Conservation (phyloP, 2,888 invertebrate genomes). For the Chloroclystis v-ata region DNA sequence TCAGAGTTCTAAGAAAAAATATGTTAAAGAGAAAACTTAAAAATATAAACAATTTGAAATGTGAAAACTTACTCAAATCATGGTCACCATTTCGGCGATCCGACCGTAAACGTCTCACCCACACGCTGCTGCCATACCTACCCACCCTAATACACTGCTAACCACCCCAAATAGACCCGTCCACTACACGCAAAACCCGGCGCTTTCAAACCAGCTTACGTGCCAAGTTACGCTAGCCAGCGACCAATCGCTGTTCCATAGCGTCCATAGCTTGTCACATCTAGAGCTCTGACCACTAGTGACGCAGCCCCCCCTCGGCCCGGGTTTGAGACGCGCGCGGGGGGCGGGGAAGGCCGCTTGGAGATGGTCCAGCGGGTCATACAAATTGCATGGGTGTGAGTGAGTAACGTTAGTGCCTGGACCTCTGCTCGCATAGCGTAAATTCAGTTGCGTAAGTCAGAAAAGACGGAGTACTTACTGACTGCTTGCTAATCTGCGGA, state of each 20-base stretch:
- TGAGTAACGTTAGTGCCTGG: slow-evolving; percentile 70
- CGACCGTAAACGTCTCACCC: slow-evolving; percentile 78
- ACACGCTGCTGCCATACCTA: slow-evolving; percentile 70
- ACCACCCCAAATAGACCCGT: slow-evolving; percentile 40
- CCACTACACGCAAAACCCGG: slow-evolving; percentile 27
- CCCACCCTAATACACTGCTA: slow-evolving; percentile 58
- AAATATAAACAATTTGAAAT: slow-evolving; percentile 16
- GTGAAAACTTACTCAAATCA: slow-evolving; percentile 10
- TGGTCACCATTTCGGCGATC: slow-evolving; percentile 68
- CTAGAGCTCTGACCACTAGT: slow-evolving; percentile 67
- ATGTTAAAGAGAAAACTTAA: too few relatives aligned
- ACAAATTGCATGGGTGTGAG: slow-evolving; percentile 73
- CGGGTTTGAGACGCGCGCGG: slow-evolving; percentile 38
- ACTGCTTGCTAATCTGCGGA: slow-evolving; percentile 10
- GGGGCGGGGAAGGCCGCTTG: slow-evolving; percentile 42
- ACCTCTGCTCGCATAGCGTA: slow-evolving; percentile 73
- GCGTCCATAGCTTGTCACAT: slow-evolving; percentile 64
- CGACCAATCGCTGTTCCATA: slow-evolving; percentile 66
- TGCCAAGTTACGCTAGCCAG: slow-evolving; percentile 44
- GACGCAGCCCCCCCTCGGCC: slow-evolving; percentile 50
- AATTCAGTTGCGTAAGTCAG: slow-evolving; percentile 76
- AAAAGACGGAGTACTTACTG: slow-evolving; percentile 52
- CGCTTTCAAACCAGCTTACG: slow-evolving; percentile 33
- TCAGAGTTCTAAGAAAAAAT: too few relatives aligned
- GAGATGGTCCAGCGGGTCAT: slow-evolving; percentile 48